Base-by-base conservation (phyloP, 2,113 vertebrate species). In the Athene cunicularia region DNA sequence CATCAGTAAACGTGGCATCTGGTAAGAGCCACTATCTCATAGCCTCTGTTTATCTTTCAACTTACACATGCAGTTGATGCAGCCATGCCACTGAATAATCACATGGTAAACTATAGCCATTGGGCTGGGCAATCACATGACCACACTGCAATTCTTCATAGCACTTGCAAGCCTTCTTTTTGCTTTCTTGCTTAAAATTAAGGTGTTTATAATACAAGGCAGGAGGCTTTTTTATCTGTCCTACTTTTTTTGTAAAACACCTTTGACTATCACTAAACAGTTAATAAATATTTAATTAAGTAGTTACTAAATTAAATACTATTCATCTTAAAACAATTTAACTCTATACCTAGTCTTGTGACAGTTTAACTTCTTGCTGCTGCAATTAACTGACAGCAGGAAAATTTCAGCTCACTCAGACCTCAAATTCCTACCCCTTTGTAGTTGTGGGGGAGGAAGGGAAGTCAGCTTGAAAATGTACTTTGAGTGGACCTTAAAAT, bases 151-250 rank as follows among this genome's bases (percentile, higher is more conserved):
- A 64, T 11, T 52, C 16, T n/a, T 49, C 5, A 0, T 30, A 73
- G 83, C 0, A 0, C 20, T 88, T 15, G 0, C 14, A 76, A 93
- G 16, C n/a, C 27, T 56, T 23, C 33, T 24, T 75, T 68, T 33
- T 58, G n/a, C 26, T 76, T 73, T 74, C 63, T 52, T 50, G 7
- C 37, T 86, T 86, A 76, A 90, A 90, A 79, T 39, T 20, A 43
- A 8, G 33, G 49, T 49, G 11, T 32, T 72, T 83, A 47, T 32
- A 72, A 84, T 19, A 83, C 11, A 39, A n/a, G 3, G 32, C 16
- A 81, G 45, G n/a, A 77, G 22, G 59, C 15, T 88, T 56, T 86
- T 43, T 28, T 2, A 10, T 53, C 23, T 72, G 28, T 60, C 39
- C 53, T 30, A n/a, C 7, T 68, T 87, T 45, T 18, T 45, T 67